Base-by-base conservation (phyloP, 2,797 vertebrate genomes). In the Miichthys miiuy region DNA sequence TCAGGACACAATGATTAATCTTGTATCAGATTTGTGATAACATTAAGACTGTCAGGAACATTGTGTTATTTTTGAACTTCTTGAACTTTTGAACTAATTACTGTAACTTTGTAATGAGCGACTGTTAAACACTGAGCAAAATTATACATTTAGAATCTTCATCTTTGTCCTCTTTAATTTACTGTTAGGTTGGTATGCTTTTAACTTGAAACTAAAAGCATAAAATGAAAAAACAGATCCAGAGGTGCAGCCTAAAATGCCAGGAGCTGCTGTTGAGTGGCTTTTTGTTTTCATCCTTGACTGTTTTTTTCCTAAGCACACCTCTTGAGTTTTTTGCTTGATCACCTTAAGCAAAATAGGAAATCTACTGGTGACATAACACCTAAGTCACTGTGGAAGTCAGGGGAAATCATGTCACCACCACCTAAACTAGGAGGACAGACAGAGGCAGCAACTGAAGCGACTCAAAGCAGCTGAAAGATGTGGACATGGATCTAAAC, bases 391-490 rank as follows among this genome's bases (percentile, higher is more conserved):
- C 58, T 6, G 76, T 72, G 76, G 77, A 80, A 77, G 84, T 75
- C 85, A 77, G 58, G 21, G 38, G 46, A 77, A 81, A 83, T 88
- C 85, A 79, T 65, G 80, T 89, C 87, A 79, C 27, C 76, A 70
- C 67, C 72, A 62, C 46, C 76, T 84, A 74, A 88, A 76, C 71
- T 80, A 66, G 27, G 61, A 46, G 63, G 77, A 86, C 83, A 87
- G 85, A 81, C 4, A 6, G 50, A 54, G 47, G 63, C 38, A 73
- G 72, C 52, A 54, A 73, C 62, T 56, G 61, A 42, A 79, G 78
- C 16, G 17, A 55, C 44, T 18, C 13, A 38, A 57, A 69, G 54
- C 76, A 79, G 77, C 72, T 61, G 25, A 85, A 74, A 78, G 65
- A 75, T 54, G 75, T 66, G 55, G 54, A 69, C 72, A 64, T 44